Evolutionary conservation across 1,140 invertebrate genomes (phyloP).

Genomic region (Dreissena polymorpha): DNA sequence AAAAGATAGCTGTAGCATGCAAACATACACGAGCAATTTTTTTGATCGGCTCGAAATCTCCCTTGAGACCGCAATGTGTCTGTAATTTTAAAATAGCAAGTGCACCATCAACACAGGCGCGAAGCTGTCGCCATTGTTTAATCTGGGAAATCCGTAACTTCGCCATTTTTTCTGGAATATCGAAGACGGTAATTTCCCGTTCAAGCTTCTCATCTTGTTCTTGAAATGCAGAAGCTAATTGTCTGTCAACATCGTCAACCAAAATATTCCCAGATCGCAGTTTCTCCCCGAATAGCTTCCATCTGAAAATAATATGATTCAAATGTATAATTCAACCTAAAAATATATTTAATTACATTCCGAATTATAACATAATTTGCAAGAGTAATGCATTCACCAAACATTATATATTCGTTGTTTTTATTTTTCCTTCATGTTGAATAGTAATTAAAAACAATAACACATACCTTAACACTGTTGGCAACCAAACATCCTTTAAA

Average conservation of each 20-base stretch:
- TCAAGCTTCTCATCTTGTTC: constrained; percentile 12
- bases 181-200: background rate
- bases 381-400: too few species aligned
- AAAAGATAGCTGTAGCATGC: background rate
- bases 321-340: too few species aligned
- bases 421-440: too few species aligned
- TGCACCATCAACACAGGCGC: constrained; percentile 25
- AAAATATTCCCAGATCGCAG: constrained; percentile 10
- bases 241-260: constrained; percentile 10
- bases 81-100: constrained; percentile 17
- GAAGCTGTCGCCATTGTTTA: constrained; percentile 24
- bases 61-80: constrained; percentile 6
- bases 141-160: constrained; percentile 18
- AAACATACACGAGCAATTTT: constrained; percentile 11
- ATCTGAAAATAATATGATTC: constrained; percentile 4
- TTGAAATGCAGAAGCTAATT: background rate
- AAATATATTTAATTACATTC: too few species aligned
- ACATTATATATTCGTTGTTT: too few species aligned
- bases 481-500: too few species aligned
- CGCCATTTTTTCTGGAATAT: background rate
- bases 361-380: too few species aligned
- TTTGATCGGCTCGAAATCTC: constrained; percentile 23
- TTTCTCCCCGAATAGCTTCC: background rate
- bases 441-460: too few species aligned
- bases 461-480: too few species aligned